These are phyloP conservation scores for Piaya cayana DNA, from an alignment of 2,113 vertebrate genomes.

Conservation along the genomic window DNA sequence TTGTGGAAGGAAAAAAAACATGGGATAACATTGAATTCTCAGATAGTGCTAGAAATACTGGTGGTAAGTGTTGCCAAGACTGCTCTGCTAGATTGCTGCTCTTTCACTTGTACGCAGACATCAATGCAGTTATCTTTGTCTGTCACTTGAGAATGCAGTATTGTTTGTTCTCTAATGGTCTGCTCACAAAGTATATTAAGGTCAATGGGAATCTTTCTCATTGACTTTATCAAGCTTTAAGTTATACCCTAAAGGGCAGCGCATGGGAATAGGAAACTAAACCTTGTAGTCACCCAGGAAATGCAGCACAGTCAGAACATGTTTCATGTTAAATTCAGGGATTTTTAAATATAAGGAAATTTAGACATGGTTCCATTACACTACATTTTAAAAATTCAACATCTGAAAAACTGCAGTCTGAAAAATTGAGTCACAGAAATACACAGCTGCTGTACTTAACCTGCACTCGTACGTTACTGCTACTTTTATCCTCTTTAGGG, in stretches of 20 bases:
- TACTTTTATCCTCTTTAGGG: not conserved
- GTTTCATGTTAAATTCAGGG: not conserved
- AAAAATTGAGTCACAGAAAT: not conserved
- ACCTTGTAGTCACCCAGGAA: not conserved
- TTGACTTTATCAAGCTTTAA: not conserved
- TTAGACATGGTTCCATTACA: not conserved
- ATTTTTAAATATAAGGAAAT: not conserved
- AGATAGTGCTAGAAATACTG: not conserved
- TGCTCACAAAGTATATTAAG: not conserved
- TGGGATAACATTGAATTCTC: not conserved
- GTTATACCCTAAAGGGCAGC: not conserved
- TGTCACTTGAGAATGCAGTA: not conserved
- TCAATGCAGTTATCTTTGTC: not conserved
- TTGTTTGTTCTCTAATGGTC: not conserved
- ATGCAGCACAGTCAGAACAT: not conserved
- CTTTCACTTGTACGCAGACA: not conserved
- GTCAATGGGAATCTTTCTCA: not conserved
- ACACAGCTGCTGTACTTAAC: not conserved
- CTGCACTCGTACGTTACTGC: too few species aligned
- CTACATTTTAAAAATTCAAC: not conserved
- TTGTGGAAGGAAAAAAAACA: not conserved
- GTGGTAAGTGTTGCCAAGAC: not conserved
- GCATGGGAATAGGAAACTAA: accelerated
- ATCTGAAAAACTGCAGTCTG: not conserved
- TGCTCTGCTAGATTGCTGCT: not conserved